A percentile compares a stretch with the other conserved stretches of the same genome.
phyloP scores from a whole-genome alignment of 2,113 vertebrate genomes.

The Blennius ocellaris region DNA sequence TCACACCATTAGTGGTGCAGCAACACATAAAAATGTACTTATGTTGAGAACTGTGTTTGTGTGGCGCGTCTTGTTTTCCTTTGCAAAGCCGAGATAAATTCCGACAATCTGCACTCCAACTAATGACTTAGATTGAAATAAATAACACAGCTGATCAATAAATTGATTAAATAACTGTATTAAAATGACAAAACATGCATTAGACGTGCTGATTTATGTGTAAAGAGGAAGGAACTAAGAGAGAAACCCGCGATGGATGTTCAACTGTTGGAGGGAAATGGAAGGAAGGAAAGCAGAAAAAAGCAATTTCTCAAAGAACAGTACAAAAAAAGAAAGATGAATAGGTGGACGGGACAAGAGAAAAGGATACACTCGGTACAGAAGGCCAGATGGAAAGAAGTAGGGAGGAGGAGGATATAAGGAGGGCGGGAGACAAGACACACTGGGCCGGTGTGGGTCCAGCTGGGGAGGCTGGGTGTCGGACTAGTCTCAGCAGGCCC shows the following conservation, averaged over 20 bases:
- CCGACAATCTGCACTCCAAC: too few species aligned
- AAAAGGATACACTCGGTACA: constrained; percentile 16
- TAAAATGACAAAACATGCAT: too few species aligned
- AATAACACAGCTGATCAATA: too few species aligned
- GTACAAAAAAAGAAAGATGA: constrained; percentile 11
- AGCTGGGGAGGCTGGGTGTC: constrained; percentile 51
- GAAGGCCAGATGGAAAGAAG: constrained; percentile 39
- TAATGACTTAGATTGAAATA: too few species aligned
- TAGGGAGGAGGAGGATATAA: not conserved
- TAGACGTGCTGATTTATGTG: too few species aligned
- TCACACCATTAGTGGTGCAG: not conserved
- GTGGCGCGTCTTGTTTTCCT: not conserved
- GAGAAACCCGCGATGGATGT: not conserved
- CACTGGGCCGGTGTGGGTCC: constrained; percentile 39
- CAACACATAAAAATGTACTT: not conserved
- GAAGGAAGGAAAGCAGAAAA: not conserved
- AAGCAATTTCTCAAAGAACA: constrained; percentile 11
- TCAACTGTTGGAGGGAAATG: not conserved
- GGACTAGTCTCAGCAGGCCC: constrained; percentile 47
- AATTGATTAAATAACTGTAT: too few species aligned
- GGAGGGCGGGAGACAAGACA: constrained; percentile 42
- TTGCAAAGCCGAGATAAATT: not conserved
- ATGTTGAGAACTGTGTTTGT: not conserved
- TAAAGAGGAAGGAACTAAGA: not conserved
- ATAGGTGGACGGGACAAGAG: not conserved